A percentile compares a stretch with the other conserved stretches of the same genome.
Conservation (phyloP, 2,888 invertebrate genomes). For the Eucriotettix oculatus region DNA sequence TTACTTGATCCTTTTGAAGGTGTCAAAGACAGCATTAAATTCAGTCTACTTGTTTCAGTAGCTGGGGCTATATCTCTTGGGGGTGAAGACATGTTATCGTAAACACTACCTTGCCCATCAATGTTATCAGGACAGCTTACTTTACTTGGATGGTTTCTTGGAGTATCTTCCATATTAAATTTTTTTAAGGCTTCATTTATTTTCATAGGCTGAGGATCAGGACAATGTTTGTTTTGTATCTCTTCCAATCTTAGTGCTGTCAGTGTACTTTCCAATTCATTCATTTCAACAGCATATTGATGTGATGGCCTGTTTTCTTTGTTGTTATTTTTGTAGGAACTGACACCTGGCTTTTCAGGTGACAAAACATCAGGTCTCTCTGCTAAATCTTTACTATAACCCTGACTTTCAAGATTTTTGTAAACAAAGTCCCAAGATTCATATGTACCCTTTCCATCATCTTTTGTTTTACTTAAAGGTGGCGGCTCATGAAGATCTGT, state of each 20-base stretch:
- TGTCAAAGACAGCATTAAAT: not conserved
- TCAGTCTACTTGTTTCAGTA: not conserved
- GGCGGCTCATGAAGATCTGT: not conserved
- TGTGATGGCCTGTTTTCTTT: slow-evolving; percentile 3
- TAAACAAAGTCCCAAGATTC: slow-evolving; percentile 72
- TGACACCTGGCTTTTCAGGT: not conserved
- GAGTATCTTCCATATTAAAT: slow-evolving; percentile 18
- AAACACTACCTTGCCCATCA: slow-evolving; percentile 8
- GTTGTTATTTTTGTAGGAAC: not conserved
- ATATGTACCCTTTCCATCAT: slow-evolving; percentile 43
- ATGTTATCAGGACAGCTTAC: not conserved
- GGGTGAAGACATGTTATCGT: slow-evolving; percentile 12
- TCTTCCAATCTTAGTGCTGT: slow-evolving; percentile 34
- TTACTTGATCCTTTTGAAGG: not conserved
- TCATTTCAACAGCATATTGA: slow-evolving; percentile 19
- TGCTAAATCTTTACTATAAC: slow-evolving; percentile 45
- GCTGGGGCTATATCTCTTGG: slow-evolving; percentile 7
- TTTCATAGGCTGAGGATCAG: slow-evolving; percentile 27
- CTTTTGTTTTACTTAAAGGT: slow-evolving; percentile 29
- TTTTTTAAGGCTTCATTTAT: slow-evolving; percentile 34
- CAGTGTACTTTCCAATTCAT: slow-evolving; percentile 38
- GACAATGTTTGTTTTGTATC: slow-evolving; percentile 14
- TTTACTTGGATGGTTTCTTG: not conserved
- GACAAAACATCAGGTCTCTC: slow-evolving; percentile 41
- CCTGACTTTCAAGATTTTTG: slow-evolving; percentile 54